Evolutionary conservation across 2,113 vertebrate genomes (phyloP), one percentile per base, ranked within the genome.

Genomic region (Asarcornis scutulata): DNA sequence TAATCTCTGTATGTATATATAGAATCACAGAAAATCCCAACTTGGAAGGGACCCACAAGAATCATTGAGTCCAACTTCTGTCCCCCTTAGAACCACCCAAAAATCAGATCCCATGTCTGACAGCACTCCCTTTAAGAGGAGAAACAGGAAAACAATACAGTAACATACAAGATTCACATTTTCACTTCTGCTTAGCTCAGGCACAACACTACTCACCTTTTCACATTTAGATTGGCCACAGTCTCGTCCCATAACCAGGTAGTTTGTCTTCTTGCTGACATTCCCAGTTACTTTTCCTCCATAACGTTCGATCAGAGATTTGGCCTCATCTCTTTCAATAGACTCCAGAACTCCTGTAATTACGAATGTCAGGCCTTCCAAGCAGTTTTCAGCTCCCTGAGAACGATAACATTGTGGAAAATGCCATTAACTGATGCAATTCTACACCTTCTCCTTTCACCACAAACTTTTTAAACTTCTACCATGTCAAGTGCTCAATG

Each of bases 271-370:
- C 96, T 99, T 99, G 98, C 99, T 99, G 97, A 99, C 91, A 17
- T 98, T 99, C 87, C 99, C 99, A 3, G 99, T 99, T 25, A 99
- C 99, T 91, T 99, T 99, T 22, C 99, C 99, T 18, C 99, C 99
- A 0, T 99, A 99, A 22, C 99, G 99, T 72, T 99, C 99, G 13
- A 99, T 98, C 55, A 99, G 96, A 91, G 98, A 97, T 96, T 99
- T 99, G 82, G 99, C 98, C 11, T 99, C 99, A 4, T 99, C 99
- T 50, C 99, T 97, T 88, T 99, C 99, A 96, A 99, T 98, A 8
- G 98, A 99, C 97, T 99, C 99, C 95, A 99, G 91, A 74, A 99
- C 98, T 1, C 99, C 99, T 1, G 99, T 99, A 97, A 99, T 97
- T 36, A 99, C 99, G 91, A 99, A 99, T 0, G 97, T 98, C 90